These are phyloP conservation scores for Zaprionus ornatus DNA, from an alignment of 1,140 invertebrate genomes.

Conservation along the genomic window DNA sequence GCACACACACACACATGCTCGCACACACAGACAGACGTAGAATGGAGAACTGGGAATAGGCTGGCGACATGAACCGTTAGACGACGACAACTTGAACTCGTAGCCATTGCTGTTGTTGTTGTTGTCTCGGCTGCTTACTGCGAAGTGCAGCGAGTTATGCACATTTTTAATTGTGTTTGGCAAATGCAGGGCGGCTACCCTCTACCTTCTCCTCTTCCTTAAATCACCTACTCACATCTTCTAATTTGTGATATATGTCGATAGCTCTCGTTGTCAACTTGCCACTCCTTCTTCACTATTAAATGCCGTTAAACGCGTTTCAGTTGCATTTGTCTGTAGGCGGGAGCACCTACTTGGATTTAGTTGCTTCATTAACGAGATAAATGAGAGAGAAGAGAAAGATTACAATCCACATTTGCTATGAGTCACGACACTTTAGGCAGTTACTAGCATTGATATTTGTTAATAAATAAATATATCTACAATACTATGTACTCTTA, in stretches of 20 bases:
- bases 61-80: slow-evolving; percentile 63
- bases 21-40: slow-evolving; percentile 4
- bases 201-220: slow-evolving; percentile 8
- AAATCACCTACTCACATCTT: slow-evolving; percentile 17
- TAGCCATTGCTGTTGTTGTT: slow-evolving; percentile 20
- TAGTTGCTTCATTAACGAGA: slow-evolving; percentile 29
- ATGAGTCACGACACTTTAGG: slow-evolving; percentile 28
- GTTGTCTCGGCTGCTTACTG: slow-evolving; percentile 38
- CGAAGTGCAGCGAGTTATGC: slow-evolving; percentile 60
- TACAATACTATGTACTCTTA: background rate
- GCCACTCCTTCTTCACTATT: slow-evolving; percentile 24
- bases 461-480: background rate
- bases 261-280: slow-evolving; percentile 24
- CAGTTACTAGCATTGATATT: background rate
- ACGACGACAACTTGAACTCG: slow-evolving; percentile 64
- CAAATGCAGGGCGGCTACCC: slow-evolving; percentile 59
- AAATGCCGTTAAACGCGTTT: slow-evolving; percentile 69
- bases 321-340: slow-evolving; percentile 28
- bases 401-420: slow-evolving; percentile 15
- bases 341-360: slow-evolving; percentile 15
- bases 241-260: slow-evolving; percentile 25
- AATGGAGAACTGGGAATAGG: slow-evolving; percentile 33
- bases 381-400: slow-evolving; percentile 4
- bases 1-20: slow-evolving; percentile 23
- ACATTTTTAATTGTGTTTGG: slow-evolving; percentile 80